phyloP scores from a whole-genome alignment of 1,140 invertebrate genomes.

The Diabrotica undecimpunctata region DNA sequence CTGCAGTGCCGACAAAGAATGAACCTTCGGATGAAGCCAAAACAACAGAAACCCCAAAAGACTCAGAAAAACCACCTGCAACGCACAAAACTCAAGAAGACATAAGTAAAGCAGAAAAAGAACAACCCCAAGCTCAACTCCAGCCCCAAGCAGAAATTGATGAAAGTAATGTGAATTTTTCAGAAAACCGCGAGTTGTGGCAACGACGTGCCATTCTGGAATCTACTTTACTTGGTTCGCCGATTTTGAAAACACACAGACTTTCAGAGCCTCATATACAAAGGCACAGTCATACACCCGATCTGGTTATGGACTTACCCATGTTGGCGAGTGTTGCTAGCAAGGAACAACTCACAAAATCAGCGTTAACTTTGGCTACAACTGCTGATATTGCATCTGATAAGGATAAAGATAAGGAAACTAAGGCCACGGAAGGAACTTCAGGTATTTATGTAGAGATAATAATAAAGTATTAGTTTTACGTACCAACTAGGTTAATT shows the following conservation, averaged over 20 bases:
- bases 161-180: conserved; percentile 42
- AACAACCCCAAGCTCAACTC: conserved; percentile 4
- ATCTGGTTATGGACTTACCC: conserved; percentile 86
- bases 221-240: conserved; percentile 38
- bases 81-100: neutral
- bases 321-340: conserved; percentile 48
- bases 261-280: conserved; percentile 50
- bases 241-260: conserved; percentile 46
- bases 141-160: conserved; percentile 32
- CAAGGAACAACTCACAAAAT: conserved; percentile 53
- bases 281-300: conserved; percentile 70
- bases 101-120: conserved; percentile 4
- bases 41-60: neutral
- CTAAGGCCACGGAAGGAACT: conserved; percentile 24
- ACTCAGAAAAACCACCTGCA: neutral
- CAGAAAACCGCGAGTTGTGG: conserved; percentile 59
- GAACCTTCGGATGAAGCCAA: neutral
- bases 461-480: too few relatives aligned
- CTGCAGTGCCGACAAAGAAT: neutral
- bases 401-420: conserved; percentile 30
- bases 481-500: too few relatives aligned
- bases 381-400: conserved; percentile 27
- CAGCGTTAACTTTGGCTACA: conserved; percentile 40
- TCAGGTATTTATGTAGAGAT: neutral
- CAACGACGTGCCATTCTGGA: conserved; percentile 58